Conservation (phyloP, 2,888 invertebrate species). For the Cylindroiulus punctatus region DNA sequence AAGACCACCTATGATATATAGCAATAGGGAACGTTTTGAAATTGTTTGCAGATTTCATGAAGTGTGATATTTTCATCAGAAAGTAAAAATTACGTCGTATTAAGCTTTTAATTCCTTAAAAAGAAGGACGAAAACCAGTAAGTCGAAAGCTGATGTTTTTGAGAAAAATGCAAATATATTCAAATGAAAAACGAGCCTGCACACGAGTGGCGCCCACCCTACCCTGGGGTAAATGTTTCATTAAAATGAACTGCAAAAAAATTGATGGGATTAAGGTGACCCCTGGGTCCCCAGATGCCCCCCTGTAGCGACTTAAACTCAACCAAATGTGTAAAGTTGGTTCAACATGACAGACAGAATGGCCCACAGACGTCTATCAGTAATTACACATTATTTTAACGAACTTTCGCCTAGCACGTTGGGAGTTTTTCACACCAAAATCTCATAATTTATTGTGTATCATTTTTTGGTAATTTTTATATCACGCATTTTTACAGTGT, state of each 20-base stretch:
- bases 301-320: slow-evolving; percentile 6
- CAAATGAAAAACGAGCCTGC: neutral
- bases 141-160: neutral
- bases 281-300: neutral
- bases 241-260: neutral
- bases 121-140: too few species aligned
- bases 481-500: too few species aligned
- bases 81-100: too few species aligned
- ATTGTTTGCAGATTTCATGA: too few species aligned
- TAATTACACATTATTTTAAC: slow-evolving; percentile 9
- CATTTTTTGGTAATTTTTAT: too few species aligned
- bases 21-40: too few species aligned
- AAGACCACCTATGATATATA: too few species aligned
- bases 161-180: neutral
- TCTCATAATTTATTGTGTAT: too few species aligned
- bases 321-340: neutral
- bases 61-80: too few species aligned
- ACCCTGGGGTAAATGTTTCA: neutral
- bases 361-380: neutral
- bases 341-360: slow-evolving; percentile 12
- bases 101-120: too few species aligned
- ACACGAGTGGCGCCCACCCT: neutral
- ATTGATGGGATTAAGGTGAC: slow-evolving; percentile 13
- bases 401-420: neutral
- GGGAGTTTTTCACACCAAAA: neutral